Base-by-base conservation (phyloP, 1,140 invertebrate genomes). In the Dysdera silvatica region DNA sequence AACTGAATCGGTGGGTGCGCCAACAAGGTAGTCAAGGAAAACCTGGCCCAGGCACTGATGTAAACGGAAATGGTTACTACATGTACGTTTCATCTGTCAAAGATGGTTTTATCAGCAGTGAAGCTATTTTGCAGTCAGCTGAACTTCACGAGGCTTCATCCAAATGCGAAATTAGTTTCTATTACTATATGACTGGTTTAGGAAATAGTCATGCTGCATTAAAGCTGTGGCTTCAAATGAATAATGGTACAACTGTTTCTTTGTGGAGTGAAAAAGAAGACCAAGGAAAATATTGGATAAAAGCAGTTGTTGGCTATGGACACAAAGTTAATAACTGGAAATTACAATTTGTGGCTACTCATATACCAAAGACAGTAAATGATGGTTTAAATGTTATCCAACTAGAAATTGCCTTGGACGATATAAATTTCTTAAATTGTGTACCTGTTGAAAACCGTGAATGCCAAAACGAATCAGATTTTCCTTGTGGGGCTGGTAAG, bases 281-380 rank as follows among this genome's bases (percentile, higher is more conserved):
- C 28, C 49, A 65, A 24, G 63, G 63, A 8, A 31, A 31, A 45
- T 31, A 62, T 4, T 67, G 65, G 65, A 31, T 32, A 8, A 58
- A 57, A 33, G 40, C 51, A 1, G 47, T 32, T 3, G 65, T 57
- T 23, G 43, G 41, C 14, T 57, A 54, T 16, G 59, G 54, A 8
- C 26, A 32, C 29, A 54, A 45, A 26, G 32, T 51, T 16, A 4
- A 41, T 14, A 43, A 54, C 4, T 69, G 67, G 67, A 33, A 43
- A 16, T 54, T 69, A 20, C 41, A 64, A 16, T 69, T 67, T 33
- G 47, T 67, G 12, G 67, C 66, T 1, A 56, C 54, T 0, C 61
- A 69, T 28, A 41, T 35, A 12, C 12, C 14, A 40, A n/a, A n/a
- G n/a, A n/a, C n/a, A n/a, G n/a, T n/a, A n/a, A n/a, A n/a, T n/a